Evolutionary conservation across 2,113 vertebrate genomes (phyloP).

Genomic region (Ceyx margarethae): DNA sequence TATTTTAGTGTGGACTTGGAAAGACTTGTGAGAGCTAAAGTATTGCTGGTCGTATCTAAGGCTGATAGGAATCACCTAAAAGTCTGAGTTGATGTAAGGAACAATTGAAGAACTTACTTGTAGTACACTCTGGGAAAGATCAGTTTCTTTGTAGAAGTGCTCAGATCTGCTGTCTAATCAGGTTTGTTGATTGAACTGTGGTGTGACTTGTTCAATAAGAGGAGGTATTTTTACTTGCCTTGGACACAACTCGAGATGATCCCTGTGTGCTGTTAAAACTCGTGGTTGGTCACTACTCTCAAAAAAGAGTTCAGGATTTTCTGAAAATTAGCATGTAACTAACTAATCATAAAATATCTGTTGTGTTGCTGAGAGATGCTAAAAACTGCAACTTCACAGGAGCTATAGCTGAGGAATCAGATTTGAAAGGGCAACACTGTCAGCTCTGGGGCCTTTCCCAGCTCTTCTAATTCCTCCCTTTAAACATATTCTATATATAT

Average conservation of each 20-base stretch:
- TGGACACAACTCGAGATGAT: not conserved
- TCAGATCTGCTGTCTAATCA: not conserved
- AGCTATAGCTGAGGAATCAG: not conserved
- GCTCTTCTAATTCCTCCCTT: not conserved
- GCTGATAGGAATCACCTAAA: not conserved
- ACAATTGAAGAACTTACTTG: not conserved
- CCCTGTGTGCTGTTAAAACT: not conserved
- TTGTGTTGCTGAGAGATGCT: fast-evolving
- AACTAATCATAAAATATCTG: not conserved
- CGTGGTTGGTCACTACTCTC: not conserved
- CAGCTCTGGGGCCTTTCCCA: not conserved
- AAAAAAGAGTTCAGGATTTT: not conserved
- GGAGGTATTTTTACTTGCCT: not conserved
- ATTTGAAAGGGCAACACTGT: not conserved
- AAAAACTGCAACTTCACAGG: not conserved
- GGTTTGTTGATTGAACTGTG: not conserved
- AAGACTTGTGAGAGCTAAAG: not conserved
- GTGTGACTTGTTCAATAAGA: not conserved
- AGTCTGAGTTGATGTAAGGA: not conserved
- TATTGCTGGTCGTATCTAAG: not conserved
- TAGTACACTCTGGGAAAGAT: fast-evolving
- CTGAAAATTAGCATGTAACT: not conserved
- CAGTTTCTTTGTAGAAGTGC: not conserved
- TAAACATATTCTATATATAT: not conserved
- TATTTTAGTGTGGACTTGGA: not conserved